Conservation (phyloP, 2,888 invertebrate genomes). For the Selenia dentaria region DNA sequence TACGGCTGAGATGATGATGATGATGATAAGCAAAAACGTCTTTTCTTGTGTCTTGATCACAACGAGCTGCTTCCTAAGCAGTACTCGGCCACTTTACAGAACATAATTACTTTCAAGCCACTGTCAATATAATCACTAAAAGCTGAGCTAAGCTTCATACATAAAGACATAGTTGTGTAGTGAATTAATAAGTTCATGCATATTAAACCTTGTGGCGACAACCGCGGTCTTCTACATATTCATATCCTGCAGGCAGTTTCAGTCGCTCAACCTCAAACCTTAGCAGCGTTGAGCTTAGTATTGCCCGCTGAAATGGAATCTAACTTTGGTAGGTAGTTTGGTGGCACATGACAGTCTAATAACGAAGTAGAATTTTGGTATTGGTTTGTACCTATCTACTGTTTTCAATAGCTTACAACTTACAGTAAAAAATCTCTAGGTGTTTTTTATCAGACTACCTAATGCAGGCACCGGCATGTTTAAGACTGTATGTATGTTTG, state of each 20-base stretch:
- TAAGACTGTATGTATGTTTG: too few relatives aligned
- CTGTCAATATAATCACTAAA: neutral
- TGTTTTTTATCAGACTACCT: too few relatives aligned
- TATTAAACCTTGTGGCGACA: slow-evolving; percentile 55
- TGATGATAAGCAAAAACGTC: too few relatives aligned
- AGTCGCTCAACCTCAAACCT: slow-evolving; percentile 2
- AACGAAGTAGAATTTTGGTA: neutral
- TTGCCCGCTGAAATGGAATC: neutral
- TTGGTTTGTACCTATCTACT: too few relatives aligned
- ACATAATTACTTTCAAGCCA: too few relatives aligned
- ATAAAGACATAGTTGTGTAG: slow-evolving; percentile 45
- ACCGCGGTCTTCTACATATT: slow-evolving; percentile 59
- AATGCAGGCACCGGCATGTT: too few relatives aligned
- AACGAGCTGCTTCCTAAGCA: too few relatives aligned
- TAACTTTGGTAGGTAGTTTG: neutral
- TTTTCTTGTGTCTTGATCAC: too few relatives aligned
- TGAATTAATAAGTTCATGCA: slow-evolving; percentile 71
- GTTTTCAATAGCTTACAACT: too few relatives aligned
- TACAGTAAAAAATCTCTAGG: too few relatives aligned
- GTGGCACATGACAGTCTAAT: neutral
- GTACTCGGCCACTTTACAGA: too few relatives aligned
- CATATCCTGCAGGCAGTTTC: slow-evolving; percentile 41
- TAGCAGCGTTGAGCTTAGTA: slow-evolving; percentile 1
- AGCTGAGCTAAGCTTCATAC: slow-evolving; percentile 24
- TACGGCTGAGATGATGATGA: too few relatives aligned